A percentile compares a stretch with the other conserved stretches of the same genome.
Conservation (phyloP, 2,797 vertebrate genomes). For the Lates japonicus region DNA sequence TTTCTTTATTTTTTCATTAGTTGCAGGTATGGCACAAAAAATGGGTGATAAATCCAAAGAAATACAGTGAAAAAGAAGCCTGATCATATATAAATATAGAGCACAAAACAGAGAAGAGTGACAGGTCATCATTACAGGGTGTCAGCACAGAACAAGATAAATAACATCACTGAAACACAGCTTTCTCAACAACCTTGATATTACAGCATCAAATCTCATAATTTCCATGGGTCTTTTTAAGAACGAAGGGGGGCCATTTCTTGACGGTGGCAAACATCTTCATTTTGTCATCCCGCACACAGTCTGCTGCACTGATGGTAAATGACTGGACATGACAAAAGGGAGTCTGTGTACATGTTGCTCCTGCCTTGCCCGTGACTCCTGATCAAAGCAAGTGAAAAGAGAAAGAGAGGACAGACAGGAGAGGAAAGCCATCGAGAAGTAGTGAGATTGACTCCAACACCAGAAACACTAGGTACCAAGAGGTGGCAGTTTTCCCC, state of each 20-base stretch:
- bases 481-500: constrained; percentile 56
- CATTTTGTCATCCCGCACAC: constrained; percentile 23
- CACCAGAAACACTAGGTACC: constrained; percentile 36
- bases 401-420: constrained; percentile 9
- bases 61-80: constrained; percentile 85
- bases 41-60: constrained; percentile 85
- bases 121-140: constrained; percentile 79
- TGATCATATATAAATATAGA: constrained; percentile 83
- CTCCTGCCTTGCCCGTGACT: constrained; percentile 35
- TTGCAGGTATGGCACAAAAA: constrained; percentile 87
- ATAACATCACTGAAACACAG: constrained; percentile 73
- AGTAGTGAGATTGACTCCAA: constrained; percentile 31
- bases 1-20: constrained; percentile 89
- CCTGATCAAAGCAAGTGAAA: constrained; percentile 35
- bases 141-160: constrained; percentile 75
- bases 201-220: constrained; percentile 48
- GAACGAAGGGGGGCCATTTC: neutral
- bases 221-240: constrained; percentile 33
- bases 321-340: constrained; percentile 36
- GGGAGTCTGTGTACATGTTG: neutral
- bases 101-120: constrained; percentile 86
- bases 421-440: constrained; percentile 20
- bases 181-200: constrained; percentile 59
- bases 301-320: constrained; percentile 18
- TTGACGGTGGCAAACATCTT: neutral